phyloP scores from a whole-genome alignment of 2,113 vertebrate genomes.

The Myiagra hebetior region DNA sequence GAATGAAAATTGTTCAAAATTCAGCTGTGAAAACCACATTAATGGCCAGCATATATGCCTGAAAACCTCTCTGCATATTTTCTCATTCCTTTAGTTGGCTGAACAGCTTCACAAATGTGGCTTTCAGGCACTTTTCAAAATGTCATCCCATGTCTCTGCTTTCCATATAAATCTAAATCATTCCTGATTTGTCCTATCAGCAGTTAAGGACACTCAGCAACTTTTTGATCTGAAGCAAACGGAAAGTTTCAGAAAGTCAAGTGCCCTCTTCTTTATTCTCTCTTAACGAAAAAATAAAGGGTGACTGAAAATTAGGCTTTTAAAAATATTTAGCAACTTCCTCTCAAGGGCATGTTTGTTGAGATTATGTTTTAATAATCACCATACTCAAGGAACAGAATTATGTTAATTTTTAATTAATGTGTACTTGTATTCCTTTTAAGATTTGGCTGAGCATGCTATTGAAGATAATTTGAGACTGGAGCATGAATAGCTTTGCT shows the following conservation, averaged over 20 bases:
- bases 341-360: not conserved
- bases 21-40: not conserved
- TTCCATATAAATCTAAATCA: not conserved
- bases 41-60: not conserved
- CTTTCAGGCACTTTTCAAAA: not conserved
- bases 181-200: not conserved
- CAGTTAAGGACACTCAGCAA: constrained; percentile 15
- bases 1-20: not conserved
- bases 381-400: constrained; percentile 29
- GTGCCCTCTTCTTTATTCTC: not conserved
- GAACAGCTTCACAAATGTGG: not conserved
- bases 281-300: constrained; percentile 23
- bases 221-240: constrained; percentile 20
- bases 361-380: constrained; percentile 42
- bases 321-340: constrained; percentile 48
- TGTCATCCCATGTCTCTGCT: not conserved
- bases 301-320: constrained; percentile 36
- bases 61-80: not conserved
- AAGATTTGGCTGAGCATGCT: constrained; percentile 37
- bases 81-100: not conserved
- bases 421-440: constrained; percentile 41
- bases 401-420: constrained; percentile 67
- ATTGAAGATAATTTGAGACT: constrained; percentile 52
- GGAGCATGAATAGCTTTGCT: constrained; percentile 27
- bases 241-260: constrained; percentile 38